phyloP scores from a whole-genome alignment of 2,797 vertebrate species.

The Mus spretus region DNA sequence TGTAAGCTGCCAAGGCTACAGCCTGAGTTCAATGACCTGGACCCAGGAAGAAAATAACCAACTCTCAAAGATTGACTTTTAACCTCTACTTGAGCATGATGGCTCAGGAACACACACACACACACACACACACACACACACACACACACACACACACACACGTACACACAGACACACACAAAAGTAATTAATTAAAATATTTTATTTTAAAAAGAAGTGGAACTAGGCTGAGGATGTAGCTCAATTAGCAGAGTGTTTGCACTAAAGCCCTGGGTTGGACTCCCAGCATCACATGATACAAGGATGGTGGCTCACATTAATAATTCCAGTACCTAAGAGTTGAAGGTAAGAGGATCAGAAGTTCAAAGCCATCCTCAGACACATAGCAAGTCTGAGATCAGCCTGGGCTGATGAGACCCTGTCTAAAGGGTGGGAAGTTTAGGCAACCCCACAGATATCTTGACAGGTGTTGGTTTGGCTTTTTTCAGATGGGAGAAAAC shows the following conservation, averaged over 20 bases:
- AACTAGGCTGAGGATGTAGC: neutral
- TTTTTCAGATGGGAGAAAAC: neutral
- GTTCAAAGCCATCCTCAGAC: neutral
- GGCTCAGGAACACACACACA: neutral
- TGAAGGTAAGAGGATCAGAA: neutral
- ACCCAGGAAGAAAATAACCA: neutral
- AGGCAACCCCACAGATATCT: neutral
- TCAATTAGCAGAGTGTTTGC: neutral
- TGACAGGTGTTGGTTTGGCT: neutral
- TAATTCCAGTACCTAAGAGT: neutral
- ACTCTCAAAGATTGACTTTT: neutral
- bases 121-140: too few species aligned
- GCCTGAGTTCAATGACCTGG: neutral
- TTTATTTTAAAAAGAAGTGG: too few species aligned
- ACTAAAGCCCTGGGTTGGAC: neutral
- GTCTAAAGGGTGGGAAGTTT: neutral
- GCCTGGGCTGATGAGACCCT: neutral
- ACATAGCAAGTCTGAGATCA: neutral
- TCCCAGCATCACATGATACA: neutral
- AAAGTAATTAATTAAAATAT: too few species aligned
- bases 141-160: too few species aligned
- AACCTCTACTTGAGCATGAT: neutral
- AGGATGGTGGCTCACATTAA: neutral
- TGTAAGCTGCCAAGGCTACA: neutral
- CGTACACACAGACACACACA: too few species aligned